Evolutionary conservation across 2,113 vertebrate species (phyloP), one percentile per base, ranked within the genome.

Genomic region (Gallinago jamesoni): DNA sequence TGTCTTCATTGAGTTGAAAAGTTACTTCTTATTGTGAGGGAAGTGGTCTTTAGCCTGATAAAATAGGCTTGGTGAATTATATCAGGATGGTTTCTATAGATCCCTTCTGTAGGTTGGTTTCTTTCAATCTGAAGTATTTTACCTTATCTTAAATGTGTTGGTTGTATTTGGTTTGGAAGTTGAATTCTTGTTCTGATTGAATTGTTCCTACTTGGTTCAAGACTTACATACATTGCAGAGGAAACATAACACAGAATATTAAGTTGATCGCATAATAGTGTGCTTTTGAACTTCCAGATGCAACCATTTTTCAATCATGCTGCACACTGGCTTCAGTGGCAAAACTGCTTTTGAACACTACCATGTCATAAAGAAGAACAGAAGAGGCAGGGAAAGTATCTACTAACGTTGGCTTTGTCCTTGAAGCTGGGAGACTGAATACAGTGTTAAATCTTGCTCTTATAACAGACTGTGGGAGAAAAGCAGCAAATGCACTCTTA

Each of bases 401-500:
- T 89, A 0, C 74, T 72, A 17, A 72, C 33, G 11, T 3, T 83
- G 55, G 66, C 95, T 96, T 56, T 83, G 85, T 84, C 81, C 93
- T 96, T 92, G 96, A 96, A 96, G 63, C 81, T 16, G 18, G 76
- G 91, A 93, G 43, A 64, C 63, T 56, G 87, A 93, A 48, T 69
- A 76, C 84, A 62, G 33, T 27, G 3, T 60, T 87, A 84, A 24
- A 24, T 43, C 66, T 84, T 87, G 18, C 56, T 90, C 89, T 93
- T 95, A 23, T 84, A 92, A 90, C 84, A 30, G 35, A 9, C 33
- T 60, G 12, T 60, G 52, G 39, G 56, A 84, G 56, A 57, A 92
- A 64, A 87, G 52, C 72, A 80, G 68, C 83, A 91, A 85, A 77
- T n/a, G 79, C 48, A 30, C 24, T 62, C 25, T 27, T 27, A 68